Evolutionary conservation across 2,888 invertebrate species (phyloP).

Genomic region (Folsomia candida): DNA sequence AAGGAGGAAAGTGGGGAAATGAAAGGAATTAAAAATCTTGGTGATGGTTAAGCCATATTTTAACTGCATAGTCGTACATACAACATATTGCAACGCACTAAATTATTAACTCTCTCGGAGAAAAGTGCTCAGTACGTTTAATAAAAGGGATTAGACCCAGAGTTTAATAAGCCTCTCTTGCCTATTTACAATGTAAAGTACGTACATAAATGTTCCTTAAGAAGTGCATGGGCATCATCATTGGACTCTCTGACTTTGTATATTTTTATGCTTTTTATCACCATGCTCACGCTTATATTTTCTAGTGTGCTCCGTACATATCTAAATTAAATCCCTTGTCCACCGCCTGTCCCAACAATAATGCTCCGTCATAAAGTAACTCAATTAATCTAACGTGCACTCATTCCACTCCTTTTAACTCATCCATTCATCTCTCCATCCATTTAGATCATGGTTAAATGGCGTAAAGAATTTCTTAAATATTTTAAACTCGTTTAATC

Average conservation of each 20-base stretch:
- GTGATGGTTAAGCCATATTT: no score
- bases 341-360: not conserved
- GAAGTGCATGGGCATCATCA: no score
- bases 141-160: not conserved
- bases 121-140: not conserved
- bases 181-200: not conserved
- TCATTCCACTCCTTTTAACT: not conserved
- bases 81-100: no score
- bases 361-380: slow-evolving; percentile 3
- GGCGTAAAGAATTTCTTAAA: slow-evolving; percentile 1
- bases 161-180: no score
- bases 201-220: not conserved
- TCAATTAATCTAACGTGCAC: not conserved
- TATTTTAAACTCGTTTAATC: slow-evolving; percentile 5
- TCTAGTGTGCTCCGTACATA: not conserved
- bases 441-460: not conserved
- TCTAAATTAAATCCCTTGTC: not conserved
- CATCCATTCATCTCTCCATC: not conserved
- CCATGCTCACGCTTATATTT: not conserved
- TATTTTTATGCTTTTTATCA: not conserved
- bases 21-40: no score
- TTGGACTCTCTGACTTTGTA: not conserved
- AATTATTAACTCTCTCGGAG: not conserved
- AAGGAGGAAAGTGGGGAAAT: no score
- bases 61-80: no score